Evolutionary conservation across 2,797 vertebrate genomes (phyloP).

Genomic region (Oreochromis mossambicus): DNA sequence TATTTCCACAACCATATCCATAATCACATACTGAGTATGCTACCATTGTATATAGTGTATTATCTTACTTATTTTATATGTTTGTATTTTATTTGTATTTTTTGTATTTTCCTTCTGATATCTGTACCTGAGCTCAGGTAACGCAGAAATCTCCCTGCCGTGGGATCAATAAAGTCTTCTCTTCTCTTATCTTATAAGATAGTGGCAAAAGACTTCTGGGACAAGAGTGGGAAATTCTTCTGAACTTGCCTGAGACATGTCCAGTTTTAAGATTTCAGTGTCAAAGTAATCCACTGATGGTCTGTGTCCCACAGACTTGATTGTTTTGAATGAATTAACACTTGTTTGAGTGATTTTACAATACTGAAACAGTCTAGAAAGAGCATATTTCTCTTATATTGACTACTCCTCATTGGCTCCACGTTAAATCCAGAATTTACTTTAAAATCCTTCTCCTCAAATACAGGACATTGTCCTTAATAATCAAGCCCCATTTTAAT

Average conservation of each 20-base stretch:
- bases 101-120: background rate
- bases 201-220: background rate
- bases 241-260: background rate
- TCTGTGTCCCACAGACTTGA: background rate
- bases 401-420: background rate
- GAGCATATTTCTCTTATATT: background rate
- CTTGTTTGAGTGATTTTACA: background rate
- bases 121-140: background rate
- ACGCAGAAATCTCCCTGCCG: background rate
- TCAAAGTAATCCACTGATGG: background rate
- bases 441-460: background rate
- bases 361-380: background rate
- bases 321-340: background rate
- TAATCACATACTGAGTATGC: background rate
- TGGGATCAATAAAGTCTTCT: background rate
- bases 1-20: background rate
- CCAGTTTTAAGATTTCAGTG: background rate
- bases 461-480: background rate
- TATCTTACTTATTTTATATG: background rate
- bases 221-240: background rate
- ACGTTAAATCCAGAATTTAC: background rate
- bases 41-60: background rate
- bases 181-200: background rate
- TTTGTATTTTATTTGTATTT: background rate
- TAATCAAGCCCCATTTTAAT: background rate